These are phyloP conservation scores for Acyrthosiphon pisum DNA, from an alignment of 1,140 invertebrate genomes.

Conservation along the genomic window DNA sequence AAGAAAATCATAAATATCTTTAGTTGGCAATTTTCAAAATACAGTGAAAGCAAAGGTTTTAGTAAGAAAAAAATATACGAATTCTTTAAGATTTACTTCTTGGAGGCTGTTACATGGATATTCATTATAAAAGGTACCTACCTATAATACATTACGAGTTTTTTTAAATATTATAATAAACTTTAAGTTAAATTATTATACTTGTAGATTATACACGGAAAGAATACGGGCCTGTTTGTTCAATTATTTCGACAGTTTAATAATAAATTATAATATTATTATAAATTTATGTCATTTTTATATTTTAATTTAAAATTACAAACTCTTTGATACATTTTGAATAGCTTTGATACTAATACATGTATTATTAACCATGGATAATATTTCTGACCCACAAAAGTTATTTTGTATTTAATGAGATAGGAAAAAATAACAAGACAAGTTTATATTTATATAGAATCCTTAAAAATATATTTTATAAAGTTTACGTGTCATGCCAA, in stretches of 20 bases:
- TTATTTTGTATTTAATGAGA: not conserved
- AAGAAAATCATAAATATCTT: constrained; percentile 25
- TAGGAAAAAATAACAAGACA: not conserved
- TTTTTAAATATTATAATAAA: constrained; percentile 3
- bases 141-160: not conserved
- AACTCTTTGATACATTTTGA: not conserved
- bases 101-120: not conserved
- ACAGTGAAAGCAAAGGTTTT: not conserved
- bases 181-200: not conserved
- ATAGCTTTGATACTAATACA: not conserved
- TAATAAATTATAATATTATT: not conserved
- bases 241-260: not conserved
- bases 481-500: not conserved
- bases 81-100: constrained; percentile 1
- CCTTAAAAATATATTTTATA: not conserved
- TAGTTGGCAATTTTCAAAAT: constrained; percentile 25
- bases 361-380: not conserved
- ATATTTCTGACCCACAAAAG: not conserved
- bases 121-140: not conserved
- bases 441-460: not conserved
- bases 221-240: not conserved
- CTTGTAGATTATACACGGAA: not conserved
- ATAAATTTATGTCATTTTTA: not conserved
- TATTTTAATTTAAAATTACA: not conserved
- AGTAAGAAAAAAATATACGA: not conserved